Percentiles rank a stretch among this genome's conserved stretches.
These are phyloP conservation scores for Metaphire vulgaris DNA, from an alignment of 1,140 invertebrate species.

Conservation along the genomic window DNA sequence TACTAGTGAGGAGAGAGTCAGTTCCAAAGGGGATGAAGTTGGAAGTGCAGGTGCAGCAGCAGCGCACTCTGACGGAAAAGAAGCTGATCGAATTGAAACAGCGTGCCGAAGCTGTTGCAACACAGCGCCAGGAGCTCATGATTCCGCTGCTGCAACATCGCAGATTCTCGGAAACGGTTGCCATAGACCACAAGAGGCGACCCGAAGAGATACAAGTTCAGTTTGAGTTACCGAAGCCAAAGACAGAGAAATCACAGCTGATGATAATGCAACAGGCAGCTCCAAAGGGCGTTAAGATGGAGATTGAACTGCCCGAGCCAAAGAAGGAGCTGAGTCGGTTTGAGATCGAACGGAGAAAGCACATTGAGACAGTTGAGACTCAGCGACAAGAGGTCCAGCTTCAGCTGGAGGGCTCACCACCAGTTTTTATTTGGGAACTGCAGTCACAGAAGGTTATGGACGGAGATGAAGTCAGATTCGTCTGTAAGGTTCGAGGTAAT, in stretches of 20 bases:
- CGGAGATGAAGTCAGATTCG: slow-evolving; percentile 73
- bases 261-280: slow-evolving; percentile 21
- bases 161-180: slow-evolving; percentile 30
- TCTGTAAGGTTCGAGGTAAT: slow-evolving; percentile 30
- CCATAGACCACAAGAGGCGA: slow-evolving; percentile 24
- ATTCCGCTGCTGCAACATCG: slow-evolving; percentile 22
- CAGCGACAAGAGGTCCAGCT: slow-evolving; percentile 26
- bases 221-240: slow-evolving; percentile 17
- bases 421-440: slow-evolving; percentile 67
- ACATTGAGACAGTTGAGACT: slow-evolving; percentile 25
- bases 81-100: slow-evolving; percentile 23
- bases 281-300: slow-evolving; percentile 24
- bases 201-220: slow-evolving; percentile 22
- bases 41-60: slow-evolving; percentile 21
- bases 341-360: slow-evolving; percentile 13
- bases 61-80: neutral
- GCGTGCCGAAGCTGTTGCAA: slow-evolving; percentile 23
- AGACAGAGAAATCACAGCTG: slow-evolving; percentile 14
- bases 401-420: slow-evolving; percentile 58
- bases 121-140: slow-evolving; percentile 27
- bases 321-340: slow-evolving; percentile 22
- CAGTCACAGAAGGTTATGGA: slow-evolving; percentile 78
- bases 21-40: slow-evolving; percentile 26
- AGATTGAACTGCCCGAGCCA: slow-evolving; percentile 23
- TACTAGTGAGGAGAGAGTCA: slow-evolving; percentile 14